Conservation (phyloP, 1,140 invertebrate genomes). For the Papilio helenus region DNA sequence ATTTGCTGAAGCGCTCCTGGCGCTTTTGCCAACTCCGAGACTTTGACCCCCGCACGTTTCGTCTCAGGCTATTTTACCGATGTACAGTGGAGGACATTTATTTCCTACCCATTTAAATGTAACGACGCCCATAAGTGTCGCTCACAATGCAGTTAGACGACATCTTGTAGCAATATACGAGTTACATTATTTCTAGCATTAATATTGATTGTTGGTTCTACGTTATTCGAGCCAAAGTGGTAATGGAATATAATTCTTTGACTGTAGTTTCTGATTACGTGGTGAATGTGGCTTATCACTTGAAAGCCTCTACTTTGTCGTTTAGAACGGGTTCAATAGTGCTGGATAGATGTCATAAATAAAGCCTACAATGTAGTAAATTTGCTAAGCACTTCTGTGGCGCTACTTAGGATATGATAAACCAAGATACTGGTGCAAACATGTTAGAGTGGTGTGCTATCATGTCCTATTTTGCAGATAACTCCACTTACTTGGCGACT, state of each 20-base stretch:
- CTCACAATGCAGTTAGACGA: too few relatives aligned
- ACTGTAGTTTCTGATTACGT: neutral
- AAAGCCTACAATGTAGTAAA: conserved; percentile 24
- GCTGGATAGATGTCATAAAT: conserved; percentile 18
- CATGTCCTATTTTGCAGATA: too few relatives aligned
- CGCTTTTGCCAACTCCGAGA: conserved; percentile 16
- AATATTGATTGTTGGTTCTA: too few relatives aligned
- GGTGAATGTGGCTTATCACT: conserved; percentile 29
- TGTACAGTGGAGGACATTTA: neutral
- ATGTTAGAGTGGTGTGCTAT: neutral
- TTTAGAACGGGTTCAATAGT: conserved; percentile 1
- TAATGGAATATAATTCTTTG: neutral
- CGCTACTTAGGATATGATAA: conserved; percentile 22
- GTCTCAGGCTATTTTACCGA: conserved; percentile 24
- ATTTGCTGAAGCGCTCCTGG: conserved; percentile 29
- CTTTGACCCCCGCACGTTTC: conserved; percentile 28
- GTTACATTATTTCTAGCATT: too few relatives aligned
- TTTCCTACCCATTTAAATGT: neutral
- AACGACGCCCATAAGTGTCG: too few relatives aligned
- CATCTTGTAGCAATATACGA: too few relatives aligned
- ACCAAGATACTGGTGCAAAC: conserved; percentile 1
- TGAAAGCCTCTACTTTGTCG: conserved; percentile 29
- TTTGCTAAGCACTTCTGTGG: conserved; percentile 18
- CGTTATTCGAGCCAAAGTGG: neutral
- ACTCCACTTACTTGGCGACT: conserved; percentile 38